Evolutionary conservation across 1,140 invertebrate species (phyloP).

Genomic region (Caenorhabditis tropicalis): DNA sequence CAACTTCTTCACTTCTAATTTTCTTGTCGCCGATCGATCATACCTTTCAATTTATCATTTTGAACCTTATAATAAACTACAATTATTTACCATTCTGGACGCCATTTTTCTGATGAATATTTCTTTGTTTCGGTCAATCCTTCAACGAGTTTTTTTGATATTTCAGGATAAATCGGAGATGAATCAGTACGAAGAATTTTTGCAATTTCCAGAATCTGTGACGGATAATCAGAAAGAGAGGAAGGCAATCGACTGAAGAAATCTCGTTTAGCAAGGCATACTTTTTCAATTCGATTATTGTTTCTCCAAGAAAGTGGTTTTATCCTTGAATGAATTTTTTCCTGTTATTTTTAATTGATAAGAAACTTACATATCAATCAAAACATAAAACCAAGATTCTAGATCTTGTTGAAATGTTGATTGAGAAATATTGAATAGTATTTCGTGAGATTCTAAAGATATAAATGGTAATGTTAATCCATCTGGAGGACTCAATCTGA

Average conservation of each 20-base stretch:
- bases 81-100: conserved; percentile 1
- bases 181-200: neutral
- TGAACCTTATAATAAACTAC: neutral
- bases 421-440: neutral
- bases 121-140: neutral
- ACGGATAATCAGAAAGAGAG: neutral
- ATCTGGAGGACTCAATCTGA: neutral
- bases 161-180: neutral
- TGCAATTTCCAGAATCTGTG: neutral
- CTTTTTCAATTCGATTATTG: neutral
- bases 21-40: neutral
- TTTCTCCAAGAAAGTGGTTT: conserved; percentile 21
- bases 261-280: neutral
- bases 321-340: neutral
- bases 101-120: neutral
- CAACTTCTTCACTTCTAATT: neutral
- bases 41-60: conserved; percentile 24
- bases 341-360: neutral
- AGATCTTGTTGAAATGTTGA: neutral
- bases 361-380: neutral
- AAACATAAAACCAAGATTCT: conserved; percentile 14
- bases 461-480: neutral
- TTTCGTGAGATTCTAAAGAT: conserved; percentile 5
- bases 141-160: neutral
- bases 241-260: neutral